Evolutionary conservation across 2,797 vertebrate genomes (phyloP).

Genomic region (Dromococcyx pavoninus): DNA sequence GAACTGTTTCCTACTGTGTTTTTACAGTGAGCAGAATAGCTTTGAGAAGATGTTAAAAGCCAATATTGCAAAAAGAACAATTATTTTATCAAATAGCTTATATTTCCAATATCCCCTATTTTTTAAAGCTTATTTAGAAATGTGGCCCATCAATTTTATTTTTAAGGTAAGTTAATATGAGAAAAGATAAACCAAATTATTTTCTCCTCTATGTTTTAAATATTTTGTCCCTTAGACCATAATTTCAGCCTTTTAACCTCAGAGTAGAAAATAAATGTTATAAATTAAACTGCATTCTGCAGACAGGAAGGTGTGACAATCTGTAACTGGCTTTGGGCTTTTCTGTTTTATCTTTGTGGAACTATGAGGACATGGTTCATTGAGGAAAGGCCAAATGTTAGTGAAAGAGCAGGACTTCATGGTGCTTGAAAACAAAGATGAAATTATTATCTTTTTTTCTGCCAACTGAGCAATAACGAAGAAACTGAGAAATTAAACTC

Average conservation of each 20-base stretch:
- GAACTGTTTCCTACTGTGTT: neutral
- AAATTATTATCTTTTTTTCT: neutral
- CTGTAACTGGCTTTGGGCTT: conserved; percentile 69
- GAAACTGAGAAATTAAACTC: neutral
- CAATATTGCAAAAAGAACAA: neutral
- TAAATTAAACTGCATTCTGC: neutral
- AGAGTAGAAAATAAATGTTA: conserved; percentile 68
- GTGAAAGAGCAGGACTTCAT: neutral
- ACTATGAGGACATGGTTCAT: conserved; percentile 71
- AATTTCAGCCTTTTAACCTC: conserved; percentile 75
- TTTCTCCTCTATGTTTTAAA: conserved; percentile 57
- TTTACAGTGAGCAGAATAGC: neutral
- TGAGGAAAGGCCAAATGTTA: conserved; percentile 72
- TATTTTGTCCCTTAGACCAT: conserved; percentile 74
- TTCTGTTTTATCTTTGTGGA: conserved; percentile 72
- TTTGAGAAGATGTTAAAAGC: neutral
- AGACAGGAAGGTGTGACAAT: conserved; percentile 71
- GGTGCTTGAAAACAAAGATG: neutral
- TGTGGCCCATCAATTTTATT: conserved; percentile 39
- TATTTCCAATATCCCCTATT: neutral
- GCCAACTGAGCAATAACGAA: neutral
- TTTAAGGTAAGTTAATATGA: conserved; percentile 69
- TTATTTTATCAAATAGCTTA: neutral
- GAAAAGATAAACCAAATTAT: conserved; percentile 71
- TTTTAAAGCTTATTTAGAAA: neutral